These are phyloP conservation scores for Manis pentadactyla DNA, from an alignment of 2,797 vertebrate genomes.

Conservation along the genomic window DNA sequence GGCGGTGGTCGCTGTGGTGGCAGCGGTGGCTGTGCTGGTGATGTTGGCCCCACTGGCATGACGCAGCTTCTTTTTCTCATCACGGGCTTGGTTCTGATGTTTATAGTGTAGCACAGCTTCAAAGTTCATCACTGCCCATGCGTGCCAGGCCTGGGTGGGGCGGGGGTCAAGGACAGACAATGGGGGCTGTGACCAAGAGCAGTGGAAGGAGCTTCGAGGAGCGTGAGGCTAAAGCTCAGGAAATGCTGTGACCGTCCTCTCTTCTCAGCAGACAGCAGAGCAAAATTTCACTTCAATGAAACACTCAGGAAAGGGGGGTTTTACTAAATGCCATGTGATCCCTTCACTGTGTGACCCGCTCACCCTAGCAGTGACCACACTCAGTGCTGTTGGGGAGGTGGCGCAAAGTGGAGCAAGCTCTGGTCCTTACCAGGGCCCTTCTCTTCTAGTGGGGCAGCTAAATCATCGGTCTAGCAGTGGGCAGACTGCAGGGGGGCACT, in stretches of 20 bases:
- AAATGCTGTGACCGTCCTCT: not conserved
- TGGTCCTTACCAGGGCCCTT: not conserved
- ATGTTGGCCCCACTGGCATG: slow-evolving; percentile 94
- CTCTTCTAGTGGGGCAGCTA: not conserved
- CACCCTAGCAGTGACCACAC: fast-evolving
- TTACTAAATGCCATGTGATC: not conserved
- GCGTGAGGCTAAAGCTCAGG: not conserved
- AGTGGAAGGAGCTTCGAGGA: not conserved
- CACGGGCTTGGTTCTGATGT: slow-evolving; percentile 95
- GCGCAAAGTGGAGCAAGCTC: not conserved
- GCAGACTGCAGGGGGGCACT: not conserved
- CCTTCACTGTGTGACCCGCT: not conserved
- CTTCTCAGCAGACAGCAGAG: not conserved
- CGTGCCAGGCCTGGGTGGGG: slow-evolving; percentile 95
- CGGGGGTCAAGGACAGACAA: not conserved
- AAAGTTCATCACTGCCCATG: slow-evolving; percentile 99
- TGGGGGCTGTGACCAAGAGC: not conserved
- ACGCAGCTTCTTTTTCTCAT: slow-evolving; percentile 97
- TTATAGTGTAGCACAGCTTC: slow-evolving; percentile 99
- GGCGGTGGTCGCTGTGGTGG: slow-evolving; percentile 90
- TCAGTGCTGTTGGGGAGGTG: fast-evolving
- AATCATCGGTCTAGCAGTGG: not conserved
- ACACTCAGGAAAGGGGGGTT: not conserved
- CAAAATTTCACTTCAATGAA: fast-evolving
- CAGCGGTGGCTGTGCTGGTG: slow-evolving; percentile 88